Evolutionary conservation across 2,797 vertebrate genomes (phyloP).

Genomic region (Lacerta bilineata): DNA sequence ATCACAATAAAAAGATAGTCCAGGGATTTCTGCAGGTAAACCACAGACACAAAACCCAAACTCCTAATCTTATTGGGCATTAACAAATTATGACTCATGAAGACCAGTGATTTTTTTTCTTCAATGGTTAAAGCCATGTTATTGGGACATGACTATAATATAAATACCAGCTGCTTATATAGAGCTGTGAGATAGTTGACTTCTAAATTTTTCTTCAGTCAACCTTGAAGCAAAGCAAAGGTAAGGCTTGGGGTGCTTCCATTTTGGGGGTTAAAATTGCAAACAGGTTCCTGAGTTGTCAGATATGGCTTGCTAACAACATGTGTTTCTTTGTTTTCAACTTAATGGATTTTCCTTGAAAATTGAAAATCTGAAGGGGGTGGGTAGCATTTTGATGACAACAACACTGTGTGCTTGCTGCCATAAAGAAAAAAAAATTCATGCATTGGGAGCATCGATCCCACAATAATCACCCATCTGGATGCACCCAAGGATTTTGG

Average conservation of each 20-base stretch:
- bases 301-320: too few species aligned
- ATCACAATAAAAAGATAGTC: not conserved
- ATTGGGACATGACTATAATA: conserved; percentile 4
- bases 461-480: too few species aligned
- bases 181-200: not conserved
- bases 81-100: conserved; percentile 16
- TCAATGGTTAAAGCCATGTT: not conserved
- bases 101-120: not conserved
- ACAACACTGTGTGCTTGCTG: too few species aligned
- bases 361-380: too few species aligned
- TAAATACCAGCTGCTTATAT: conserved; percentile 13
- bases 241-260: conserved; percentile 12
- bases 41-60: conserved; percentile 9
- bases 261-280: not conserved
- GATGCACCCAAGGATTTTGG: not conserved
- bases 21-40: conserved; percentile 28
- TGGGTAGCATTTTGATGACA: too few species aligned
- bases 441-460: too few species aligned
- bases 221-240: not conserved
- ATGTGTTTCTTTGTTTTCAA: too few species aligned
- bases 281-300: too few species aligned
- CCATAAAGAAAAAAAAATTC: too few species aligned
- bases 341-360: too few species aligned
- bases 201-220: conserved; percentile 18
- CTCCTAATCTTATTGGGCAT: conserved; percentile 22